Conservation (phyloP, 2,797 vertebrate genomes). For the Liasis olivaceus region DNA sequence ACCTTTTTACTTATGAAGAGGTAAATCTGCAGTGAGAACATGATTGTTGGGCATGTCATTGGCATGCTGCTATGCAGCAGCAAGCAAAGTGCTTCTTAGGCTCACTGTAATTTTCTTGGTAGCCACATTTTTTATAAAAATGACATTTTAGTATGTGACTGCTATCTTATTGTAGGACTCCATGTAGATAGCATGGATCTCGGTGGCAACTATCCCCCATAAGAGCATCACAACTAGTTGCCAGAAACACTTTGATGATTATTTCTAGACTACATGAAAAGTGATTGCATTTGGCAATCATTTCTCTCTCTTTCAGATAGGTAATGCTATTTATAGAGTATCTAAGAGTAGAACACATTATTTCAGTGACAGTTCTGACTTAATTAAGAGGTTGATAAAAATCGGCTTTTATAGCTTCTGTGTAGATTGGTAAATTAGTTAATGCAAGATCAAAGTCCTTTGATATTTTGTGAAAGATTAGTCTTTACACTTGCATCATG, state of each 20-base stretch:
- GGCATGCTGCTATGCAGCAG: neutral
- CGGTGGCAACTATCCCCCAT: neutral
- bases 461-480: conserved; percentile 80
- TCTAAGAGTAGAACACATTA: conserved; percentile 54
- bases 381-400: conserved; percentile 79
- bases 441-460: conserved; percentile 74
- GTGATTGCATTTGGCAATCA: conserved; percentile 52
- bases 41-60: neutral
- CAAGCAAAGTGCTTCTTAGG: neutral
- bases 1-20: neutral
- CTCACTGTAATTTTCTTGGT: neutral
- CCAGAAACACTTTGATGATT: conserved; percentile 33
- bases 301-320: neutral
- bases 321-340: conserved; percentile 58
- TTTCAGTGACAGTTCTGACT: conserved; percentile 66
- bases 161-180: neutral
- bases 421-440: conserved; percentile 76
- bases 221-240: neutral
- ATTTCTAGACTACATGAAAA: conserved; percentile 47
- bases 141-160: neutral
- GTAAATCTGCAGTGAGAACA: neutral
- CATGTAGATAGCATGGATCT: neutral
- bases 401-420: conserved; percentile 72
- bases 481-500: conserved; percentile 77
- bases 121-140: neutral